A percentile compares a stretch with the other conserved stretches of the same genome.
Conservation (phyloP, 23 tunicate species). For the Styela clava region DNA sequence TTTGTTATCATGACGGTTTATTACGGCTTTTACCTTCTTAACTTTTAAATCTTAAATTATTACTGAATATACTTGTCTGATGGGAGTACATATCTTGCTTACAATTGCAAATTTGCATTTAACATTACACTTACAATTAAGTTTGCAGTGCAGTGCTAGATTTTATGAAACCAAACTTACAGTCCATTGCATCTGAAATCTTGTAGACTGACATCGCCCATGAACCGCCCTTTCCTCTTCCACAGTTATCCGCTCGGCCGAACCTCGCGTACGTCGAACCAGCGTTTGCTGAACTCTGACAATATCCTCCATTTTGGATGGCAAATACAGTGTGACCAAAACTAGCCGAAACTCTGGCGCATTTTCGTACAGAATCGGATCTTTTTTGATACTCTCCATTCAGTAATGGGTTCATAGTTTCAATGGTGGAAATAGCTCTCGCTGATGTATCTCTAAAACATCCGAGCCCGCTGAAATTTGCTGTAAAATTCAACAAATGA, state of each 20-base stretch:
- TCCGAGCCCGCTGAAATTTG: neutral
- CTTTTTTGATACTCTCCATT: neutral
- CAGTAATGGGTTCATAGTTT: neutral
- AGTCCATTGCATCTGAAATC: neutral
- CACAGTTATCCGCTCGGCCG: neutral
- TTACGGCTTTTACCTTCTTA: too few relatives aligned
- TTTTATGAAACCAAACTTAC: neutral
- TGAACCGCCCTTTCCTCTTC: neutral
- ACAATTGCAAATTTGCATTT: too few relatives aligned
- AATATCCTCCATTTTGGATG: slow-evolving; percentile 3
- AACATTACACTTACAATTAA: too few relatives aligned
- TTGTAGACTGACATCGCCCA: neutral
- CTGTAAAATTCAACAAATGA: too few relatives aligned
- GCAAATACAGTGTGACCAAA: slow-evolving; percentile 10
- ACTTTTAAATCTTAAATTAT: too few relatives aligned
- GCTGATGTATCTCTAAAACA: neutral
- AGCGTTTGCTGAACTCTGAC: neutral
- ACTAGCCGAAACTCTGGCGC: neutral
- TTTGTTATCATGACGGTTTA: too few relatives aligned
- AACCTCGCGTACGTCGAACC: slow-evolving; percentile 1
- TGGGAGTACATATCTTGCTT: too few relatives aligned
- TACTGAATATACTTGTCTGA: too few relatives aligned
- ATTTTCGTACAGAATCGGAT: neutral
- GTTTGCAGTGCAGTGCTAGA: too few relatives aligned
- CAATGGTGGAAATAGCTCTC: neutral